These are phyloP conservation scores for Dimorphilus gyrociliatus DNA, from an alignment of 2,888 invertebrate genomes.

Conservation along the genomic window DNA sequence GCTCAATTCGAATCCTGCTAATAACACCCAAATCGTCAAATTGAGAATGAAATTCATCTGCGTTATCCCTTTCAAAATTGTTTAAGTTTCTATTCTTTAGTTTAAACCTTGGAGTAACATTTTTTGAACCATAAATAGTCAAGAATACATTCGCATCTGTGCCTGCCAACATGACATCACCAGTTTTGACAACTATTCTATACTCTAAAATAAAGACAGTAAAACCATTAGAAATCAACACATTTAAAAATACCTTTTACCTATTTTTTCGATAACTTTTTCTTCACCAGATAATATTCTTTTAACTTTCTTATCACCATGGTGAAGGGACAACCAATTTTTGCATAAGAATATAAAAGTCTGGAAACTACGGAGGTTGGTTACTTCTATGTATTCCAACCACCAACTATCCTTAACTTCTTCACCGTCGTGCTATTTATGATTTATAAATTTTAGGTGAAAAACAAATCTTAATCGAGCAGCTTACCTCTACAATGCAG, in stretches of 20 bases:
- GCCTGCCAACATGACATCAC: slow-evolving; percentile 21
- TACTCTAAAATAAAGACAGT: slow-evolving; percentile 14
- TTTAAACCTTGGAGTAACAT: slow-evolving; percentile 16
- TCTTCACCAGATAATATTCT: too few species aligned
- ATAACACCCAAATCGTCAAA: slow-evolving; percentile 21
- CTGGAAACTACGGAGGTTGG: slow-evolving; percentile 14
- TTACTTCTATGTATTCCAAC: slow-evolving; percentile 15
- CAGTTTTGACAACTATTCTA: slow-evolving; percentile 19
- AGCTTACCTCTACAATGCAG: too few species aligned
- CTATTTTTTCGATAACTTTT: not conserved
- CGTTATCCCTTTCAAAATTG: slow-evolving; percentile 11
- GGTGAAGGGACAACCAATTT: slow-evolving; percentile 23
- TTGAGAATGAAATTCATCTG: slow-evolving; percentile 18
- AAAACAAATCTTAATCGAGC: too few species aligned
- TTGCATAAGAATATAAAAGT: slow-evolving; percentile 22
- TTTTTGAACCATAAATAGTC: slow-evolving; percentile 18
- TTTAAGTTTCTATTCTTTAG: slow-evolving; percentile 14
- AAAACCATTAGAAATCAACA: slow-evolving; percentile 1
- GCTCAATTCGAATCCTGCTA: slow-evolving; percentile 24
- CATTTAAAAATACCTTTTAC: slow-evolving; percentile 1
- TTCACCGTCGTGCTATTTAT: slow-evolving; percentile 21
- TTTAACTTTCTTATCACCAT: too few species aligned
- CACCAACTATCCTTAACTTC: slow-evolving; percentile 22
- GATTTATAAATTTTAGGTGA: too few species aligned
- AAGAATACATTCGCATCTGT: slow-evolving; percentile 27